Percentiles rank a stretch among this genome's conserved stretches.
These are phyloP conservation scores for Ennomos quercinarius DNA, from an alignment of 2,888 invertebrate species.

Conservation along the genomic window DNA sequence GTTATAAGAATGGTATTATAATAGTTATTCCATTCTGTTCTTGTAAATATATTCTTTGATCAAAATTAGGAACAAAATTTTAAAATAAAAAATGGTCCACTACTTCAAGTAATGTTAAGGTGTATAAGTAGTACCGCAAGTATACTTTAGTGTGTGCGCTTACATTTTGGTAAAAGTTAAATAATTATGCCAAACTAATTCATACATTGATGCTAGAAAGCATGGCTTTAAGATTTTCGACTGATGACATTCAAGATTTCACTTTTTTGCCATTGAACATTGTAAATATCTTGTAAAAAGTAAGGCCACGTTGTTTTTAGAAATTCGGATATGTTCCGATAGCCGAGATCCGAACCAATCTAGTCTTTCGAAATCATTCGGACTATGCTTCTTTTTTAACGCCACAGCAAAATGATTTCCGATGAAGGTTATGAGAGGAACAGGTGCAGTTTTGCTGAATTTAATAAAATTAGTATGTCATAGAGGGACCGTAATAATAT, in stretches of 20 bases:
- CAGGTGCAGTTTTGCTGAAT: constrained; percentile 13
- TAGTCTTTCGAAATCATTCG: constrained; percentile 71
- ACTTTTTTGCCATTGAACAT: constrained; percentile 66
- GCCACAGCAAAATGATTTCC: constrained; percentile 12
- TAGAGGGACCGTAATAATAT: constrained; percentile 2
- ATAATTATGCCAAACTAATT: constrained; percentile 73
- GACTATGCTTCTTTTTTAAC: constrained; percentile 39
- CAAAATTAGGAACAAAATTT: constrained; percentile 74
- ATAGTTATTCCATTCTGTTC: constrained; percentile 43
- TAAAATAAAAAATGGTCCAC: constrained; percentile 74
- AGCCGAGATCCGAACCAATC: constrained; percentile 66
- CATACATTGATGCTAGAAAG: constrained; percentile 65
- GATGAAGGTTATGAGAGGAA: constrained; percentile 9
- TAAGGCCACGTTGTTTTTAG: constrained; percentile 38
- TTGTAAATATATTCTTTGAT: constrained; percentile 58
- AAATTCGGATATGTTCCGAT: constrained; percentile 36
- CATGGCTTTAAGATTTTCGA: constrained; percentile 71
- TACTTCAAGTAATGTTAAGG: constrained; percentile 74
- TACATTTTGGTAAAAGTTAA: constrained; percentile 53
- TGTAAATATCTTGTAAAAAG: constrained; percentile 75
- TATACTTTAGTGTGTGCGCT: constrained; percentile 67
- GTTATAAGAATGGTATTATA: constrained; percentile 12
- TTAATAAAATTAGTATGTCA: neutral
- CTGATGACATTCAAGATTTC: constrained; percentile 69
- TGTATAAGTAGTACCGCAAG: constrained; percentile 63